Evolutionary conservation across 2,113 vertebrate genomes (phyloP), one percentile per base, ranked within the genome.

Genomic region (Prunella himalayana): DNA sequence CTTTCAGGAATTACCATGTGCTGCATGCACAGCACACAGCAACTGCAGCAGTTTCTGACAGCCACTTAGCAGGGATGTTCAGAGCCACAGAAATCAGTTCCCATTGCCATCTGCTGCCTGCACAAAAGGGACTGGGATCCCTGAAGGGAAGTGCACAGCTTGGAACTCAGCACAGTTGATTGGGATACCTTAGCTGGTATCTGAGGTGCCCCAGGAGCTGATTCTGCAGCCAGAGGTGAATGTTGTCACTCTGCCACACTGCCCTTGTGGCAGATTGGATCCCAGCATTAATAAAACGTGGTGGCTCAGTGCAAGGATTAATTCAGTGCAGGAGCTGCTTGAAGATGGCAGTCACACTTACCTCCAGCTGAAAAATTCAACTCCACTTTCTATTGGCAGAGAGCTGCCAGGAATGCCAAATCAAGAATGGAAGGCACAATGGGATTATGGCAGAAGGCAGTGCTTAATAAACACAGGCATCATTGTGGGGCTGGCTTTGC

Each of bases 291-390:
- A 90, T 94, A 88, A 96, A 97, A 88, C 70, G 77, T 47, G 59
- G 42, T 68, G 96, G 70, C 65, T 89, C 92, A 88, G 88, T 88
- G 90, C 94, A 96, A 94, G 92, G 94, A 95, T 96, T 90, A 87
- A 92, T 94, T 94, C 90, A 85, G 79, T 87, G 90, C 88, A 86
- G 95, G 72, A 94, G 79, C 63, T 95, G 16, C 95, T 86, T 96
- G 93, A 94, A 88, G 92, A 85, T 78, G 82, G 93, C 85, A 94
- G 88, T 94, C 90, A 94, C 86, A 64, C 31, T 88, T 88, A 69
- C 13, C 86, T 86, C 90, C 94, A 94, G 90, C 61, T 90, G 86
- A 75, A 92, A 94, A 61, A 83, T 93, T 88, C 90, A 81, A 12
- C 86, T 94, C 72, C 23, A 59, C 91, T 95, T 94, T 85, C 53